Evolutionary conservation across 2,797 vertebrate genomes (phyloP).

Genomic region (Todus mexicanus): DNA sequence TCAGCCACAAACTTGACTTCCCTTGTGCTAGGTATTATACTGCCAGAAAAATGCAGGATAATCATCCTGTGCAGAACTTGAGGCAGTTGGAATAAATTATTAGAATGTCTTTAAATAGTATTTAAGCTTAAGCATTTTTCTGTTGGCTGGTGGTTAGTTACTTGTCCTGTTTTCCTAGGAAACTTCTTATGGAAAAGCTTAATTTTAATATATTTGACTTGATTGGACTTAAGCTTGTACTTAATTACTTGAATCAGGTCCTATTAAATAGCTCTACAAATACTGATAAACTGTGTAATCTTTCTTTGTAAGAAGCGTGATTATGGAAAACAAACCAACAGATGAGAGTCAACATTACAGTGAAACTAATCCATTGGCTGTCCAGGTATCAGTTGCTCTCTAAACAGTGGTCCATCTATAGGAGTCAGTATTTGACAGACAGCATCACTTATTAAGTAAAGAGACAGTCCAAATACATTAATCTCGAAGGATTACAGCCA

Average conservation of each 20-base stretch:
- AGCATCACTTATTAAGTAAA: slow-evolving; percentile 38
- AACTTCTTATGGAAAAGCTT: background rate
- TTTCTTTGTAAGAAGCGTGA: slow-evolving; percentile 1
- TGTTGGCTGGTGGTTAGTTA: background rate
- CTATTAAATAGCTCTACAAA: background rate
- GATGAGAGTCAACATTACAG: slow-evolving; percentile 30
- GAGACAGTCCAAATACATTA: slow-evolving; percentile 33
- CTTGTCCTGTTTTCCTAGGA: background rate
- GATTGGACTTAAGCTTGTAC: background rate
- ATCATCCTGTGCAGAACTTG: background rate
- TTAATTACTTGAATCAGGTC: background rate
- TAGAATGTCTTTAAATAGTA: background rate
- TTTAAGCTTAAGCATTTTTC: background rate
- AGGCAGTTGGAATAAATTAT: background rate
- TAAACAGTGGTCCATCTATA: background rate
- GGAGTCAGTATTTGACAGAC: slow-evolving; percentile 30
- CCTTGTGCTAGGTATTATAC: background rate
- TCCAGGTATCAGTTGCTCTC: slow-evolving; percentile 32
- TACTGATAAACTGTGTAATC: slow-evolving; percentile 28
- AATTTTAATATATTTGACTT: background rate
- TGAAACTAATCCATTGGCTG: slow-evolving; percentile 36
- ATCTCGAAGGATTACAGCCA: slow-evolving; percentile 2
- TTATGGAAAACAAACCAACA: slow-evolving; percentile 27
- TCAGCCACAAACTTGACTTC: background rate
- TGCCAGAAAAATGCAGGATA: background rate